Evolutionary conservation across 2,797 vertebrate genomes (phyloP).

Genomic region (Notoglanidium macrostoma): DNA sequence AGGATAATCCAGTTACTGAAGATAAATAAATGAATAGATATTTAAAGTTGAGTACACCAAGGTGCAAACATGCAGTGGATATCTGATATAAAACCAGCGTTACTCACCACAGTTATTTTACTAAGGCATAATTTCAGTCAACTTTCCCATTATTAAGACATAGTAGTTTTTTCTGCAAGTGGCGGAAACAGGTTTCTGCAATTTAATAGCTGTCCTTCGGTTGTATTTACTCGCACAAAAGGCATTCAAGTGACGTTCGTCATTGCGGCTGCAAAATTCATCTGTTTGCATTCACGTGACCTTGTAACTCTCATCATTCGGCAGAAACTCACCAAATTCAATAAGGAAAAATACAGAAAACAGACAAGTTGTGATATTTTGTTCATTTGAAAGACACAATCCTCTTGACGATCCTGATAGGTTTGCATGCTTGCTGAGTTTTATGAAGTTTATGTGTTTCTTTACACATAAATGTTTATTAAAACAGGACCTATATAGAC

Average conservation of each 20-base stretch:
- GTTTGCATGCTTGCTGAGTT: neutral
- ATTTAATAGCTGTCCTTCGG: neutral
- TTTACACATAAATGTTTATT: neutral
- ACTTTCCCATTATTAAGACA: neutral
- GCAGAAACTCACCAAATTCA: neutral
- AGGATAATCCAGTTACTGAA: neutral
- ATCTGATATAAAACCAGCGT: neutral
- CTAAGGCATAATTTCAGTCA: neutral
- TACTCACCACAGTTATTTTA: neutral
- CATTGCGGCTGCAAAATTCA: neutral
- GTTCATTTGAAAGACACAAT: neutral
- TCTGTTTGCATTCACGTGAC: neutral
- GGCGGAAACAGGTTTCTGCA: neutral
- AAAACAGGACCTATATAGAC: neutral
- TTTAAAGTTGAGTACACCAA: neutral
- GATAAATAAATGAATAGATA: neutral
- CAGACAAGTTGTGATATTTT: neutral
- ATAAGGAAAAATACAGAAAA: neutral
- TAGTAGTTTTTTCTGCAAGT: neutral
- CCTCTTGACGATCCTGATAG: neutral
- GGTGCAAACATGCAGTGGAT: neutral
- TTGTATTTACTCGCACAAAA: neutral
- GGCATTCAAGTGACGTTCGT: neutral
- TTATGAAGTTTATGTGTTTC: neutral
- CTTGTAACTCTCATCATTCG: neutral